Conservation (phyloP, 64 coral and sea anemone species). For the Anthopleura sola region DNA sequence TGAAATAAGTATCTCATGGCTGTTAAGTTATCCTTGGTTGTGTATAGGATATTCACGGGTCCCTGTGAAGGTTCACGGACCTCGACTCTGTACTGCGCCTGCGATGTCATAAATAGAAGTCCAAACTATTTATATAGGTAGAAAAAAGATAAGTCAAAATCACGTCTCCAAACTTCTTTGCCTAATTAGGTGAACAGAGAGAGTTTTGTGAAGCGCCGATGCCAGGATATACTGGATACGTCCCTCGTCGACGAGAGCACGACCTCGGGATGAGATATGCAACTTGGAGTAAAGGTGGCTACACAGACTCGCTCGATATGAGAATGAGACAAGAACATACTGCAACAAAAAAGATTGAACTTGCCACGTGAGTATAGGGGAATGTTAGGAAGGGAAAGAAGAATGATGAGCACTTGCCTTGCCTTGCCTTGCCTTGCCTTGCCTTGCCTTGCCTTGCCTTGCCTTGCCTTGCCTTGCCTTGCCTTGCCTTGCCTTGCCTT, state of each 20-base stretch:
- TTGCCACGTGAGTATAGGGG: constrained; percentile 34
- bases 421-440: background rate
- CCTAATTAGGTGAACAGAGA: constrained; percentile 61
- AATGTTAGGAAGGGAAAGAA: background rate
- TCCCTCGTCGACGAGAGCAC: constrained; percentile 72
- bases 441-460: background rate
- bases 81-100: no score
- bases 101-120: no score
- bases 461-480: background rate
- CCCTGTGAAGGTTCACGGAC: no score
- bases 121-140: no score
- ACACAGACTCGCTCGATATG: constrained; percentile 80
- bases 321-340: constrained; percentile 66
- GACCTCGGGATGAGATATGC: constrained; percentile 81
- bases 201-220: constrained; percentile 73
- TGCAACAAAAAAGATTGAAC: constrained; percentile 57
- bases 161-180: no score
- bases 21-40: no score
- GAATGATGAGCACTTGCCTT: no score
- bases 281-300: constrained; percentile 69
- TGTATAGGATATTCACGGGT: no score
- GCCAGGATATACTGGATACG: constrained; percentile 85
- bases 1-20: no score
- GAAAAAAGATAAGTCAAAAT: no score
- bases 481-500: background rate